A percentile compares a stretch with the other conserved stretches of the same genome.
phyloP scores from a whole-genome alignment of 2,113 vertebrate species.

The Cinclus cinclus region DNA sequence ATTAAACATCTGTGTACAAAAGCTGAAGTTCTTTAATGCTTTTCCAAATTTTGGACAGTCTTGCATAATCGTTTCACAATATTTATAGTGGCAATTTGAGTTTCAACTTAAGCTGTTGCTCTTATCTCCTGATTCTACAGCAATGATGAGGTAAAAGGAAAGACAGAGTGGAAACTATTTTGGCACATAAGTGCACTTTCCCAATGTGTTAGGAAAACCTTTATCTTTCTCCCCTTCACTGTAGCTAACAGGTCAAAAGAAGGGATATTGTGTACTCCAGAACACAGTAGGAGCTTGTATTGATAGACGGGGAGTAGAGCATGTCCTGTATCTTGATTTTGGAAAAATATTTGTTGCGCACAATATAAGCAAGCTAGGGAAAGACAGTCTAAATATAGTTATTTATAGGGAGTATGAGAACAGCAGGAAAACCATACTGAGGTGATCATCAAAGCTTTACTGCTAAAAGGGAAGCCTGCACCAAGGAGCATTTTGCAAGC shows the following conservation, averaged over 20 bases:
- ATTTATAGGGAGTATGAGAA: background rate
- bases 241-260: background rate
- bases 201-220: background rate
- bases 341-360: background rate
- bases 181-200: background rate
- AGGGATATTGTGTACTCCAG: background rate
- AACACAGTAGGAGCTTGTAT: background rate
- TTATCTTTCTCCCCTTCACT: background rate
- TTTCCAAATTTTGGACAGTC: constrained; percentile 47
- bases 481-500: background rate
- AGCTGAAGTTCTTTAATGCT: background rate
- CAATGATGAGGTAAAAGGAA: constrained; percentile 22
- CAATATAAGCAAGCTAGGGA: background rate
- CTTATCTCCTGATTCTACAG: constrained; percentile 30
- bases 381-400: background rate
- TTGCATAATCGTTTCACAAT: constrained; percentile 63
- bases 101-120: background rate
- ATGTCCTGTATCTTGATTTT: background rate
- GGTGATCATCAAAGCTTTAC: background rate
- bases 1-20: constrained; percentile 50
- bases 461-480: background rate
- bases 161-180: background rate
- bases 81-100: constrained; percentile 50
- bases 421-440: background rate
- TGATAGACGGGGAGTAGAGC: background rate